phyloP scores from a whole-genome alignment of 2,888 invertebrate species.

The Polia nebulosa region DNA sequence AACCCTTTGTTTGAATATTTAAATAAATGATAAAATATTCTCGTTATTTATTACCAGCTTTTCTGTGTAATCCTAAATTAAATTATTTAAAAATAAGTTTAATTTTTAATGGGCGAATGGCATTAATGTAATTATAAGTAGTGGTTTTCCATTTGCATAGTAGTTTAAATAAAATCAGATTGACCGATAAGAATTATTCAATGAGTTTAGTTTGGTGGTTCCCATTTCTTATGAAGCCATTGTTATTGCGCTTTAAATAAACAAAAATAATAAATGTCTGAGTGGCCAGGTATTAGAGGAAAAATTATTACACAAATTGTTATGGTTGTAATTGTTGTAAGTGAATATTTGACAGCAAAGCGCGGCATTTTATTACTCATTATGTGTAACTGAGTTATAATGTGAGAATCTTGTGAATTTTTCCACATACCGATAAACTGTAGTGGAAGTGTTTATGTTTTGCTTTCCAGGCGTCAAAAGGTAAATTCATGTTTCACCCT shows the following conservation, averaged over 20 bases:
- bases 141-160: slow-evolving; percentile 13
- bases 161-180: slow-evolving; percentile 38
- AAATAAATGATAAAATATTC: background rate
- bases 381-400: slow-evolving; percentile 42
- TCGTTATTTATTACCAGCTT: background rate
- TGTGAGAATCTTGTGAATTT: slow-evolving; percentile 36
- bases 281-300: background rate
- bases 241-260: slow-evolving; percentile 6
- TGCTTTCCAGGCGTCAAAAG: background rate
- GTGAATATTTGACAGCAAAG: slow-evolving; percentile 7
- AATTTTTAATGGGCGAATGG: background rate
- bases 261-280: background rate
- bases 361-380: slow-evolving; percentile 36
- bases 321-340: no score
- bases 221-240: slow-evolving; percentile 11
- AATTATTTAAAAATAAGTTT: background rate
- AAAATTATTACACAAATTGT: background rate
- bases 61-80: background rate
- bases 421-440: slow-evolving; percentile 13
- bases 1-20: slow-evolving; percentile 12
- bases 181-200: slow-evolving; percentile 43
- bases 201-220: slow-evolving; percentile 18
- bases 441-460: slow-evolving; percentile 9
- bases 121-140: background rate
- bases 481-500: background rate